phyloP scores from a whole-genome alignment of 2,888 invertebrate genomes.

The Embidobia sp. region DNA sequence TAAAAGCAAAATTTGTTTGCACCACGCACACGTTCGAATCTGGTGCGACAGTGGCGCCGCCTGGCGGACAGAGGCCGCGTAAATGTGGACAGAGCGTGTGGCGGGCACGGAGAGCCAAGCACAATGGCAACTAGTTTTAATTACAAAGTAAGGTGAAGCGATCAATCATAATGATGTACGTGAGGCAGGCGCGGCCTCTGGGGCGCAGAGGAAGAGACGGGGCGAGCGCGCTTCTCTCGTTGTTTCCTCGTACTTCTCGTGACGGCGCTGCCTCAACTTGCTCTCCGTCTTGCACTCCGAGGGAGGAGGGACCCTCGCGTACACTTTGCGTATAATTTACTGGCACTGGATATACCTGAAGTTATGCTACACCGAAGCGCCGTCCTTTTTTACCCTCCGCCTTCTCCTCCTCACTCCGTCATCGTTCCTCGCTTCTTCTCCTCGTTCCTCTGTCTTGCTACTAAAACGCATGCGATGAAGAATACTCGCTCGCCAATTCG shows the following conservation, averaged over 20 bases:
- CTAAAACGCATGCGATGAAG: conserved; percentile 47
- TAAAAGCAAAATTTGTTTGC: too few species aligned
- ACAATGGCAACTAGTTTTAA: conserved; percentile 82
- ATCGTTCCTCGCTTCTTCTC: conserved; percentile 43
- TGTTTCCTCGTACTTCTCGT: conserved; percentile 64
- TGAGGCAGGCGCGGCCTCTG: conserved; percentile 79
- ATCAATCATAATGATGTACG: conserved; percentile 83
- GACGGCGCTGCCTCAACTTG: conserved; percentile 58
- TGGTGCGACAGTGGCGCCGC: conserved; percentile 20
- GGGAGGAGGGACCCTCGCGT: conserved; percentile 76
- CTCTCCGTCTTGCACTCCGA: conserved; percentile 61
- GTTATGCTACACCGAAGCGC: conserved; percentile 73
- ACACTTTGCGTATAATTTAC: conserved; percentile 82
- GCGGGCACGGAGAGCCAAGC: conserved; percentile 74
- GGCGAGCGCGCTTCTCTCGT: conserved; percentile 53
- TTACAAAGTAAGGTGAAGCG: conserved; percentile 82
- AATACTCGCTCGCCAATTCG: conserved; percentile 48
- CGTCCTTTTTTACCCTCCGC: conserved; percentile 41
- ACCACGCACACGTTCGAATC: too few species aligned
- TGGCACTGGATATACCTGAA: conserved; percentile 81
- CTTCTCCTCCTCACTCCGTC: conserved; percentile 15
- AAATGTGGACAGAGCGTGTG: conserved; percentile 66
- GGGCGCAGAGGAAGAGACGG: conserved; percentile 48
- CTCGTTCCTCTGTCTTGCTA: conserved; percentile 35
- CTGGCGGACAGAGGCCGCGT: conserved; percentile 57